phyloP scores from a whole-genome alignment of 2,797 vertebrate genomes.

The Tiaroga cobitis region DNA sequence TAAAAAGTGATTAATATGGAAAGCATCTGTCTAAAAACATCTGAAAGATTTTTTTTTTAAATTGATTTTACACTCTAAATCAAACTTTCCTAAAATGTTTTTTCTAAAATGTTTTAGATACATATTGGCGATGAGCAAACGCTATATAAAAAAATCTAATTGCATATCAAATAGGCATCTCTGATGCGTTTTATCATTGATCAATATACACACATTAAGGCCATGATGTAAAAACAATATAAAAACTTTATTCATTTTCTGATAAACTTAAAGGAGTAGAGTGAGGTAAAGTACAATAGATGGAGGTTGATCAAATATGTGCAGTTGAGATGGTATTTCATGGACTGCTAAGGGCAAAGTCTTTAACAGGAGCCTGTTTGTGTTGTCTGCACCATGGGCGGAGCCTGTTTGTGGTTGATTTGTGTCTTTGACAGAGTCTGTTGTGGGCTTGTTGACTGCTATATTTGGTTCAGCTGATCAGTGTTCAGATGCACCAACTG shows the following conservation, averaged over 20 bases:
- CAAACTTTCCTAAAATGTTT: too few species aligned
- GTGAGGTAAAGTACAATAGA: neutral
- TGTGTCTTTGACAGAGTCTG: neutral
- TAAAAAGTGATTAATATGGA: too few species aligned
- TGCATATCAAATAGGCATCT: neutral
- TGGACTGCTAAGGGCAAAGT: neutral
- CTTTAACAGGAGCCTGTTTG: neutral
- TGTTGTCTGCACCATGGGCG: neutral
- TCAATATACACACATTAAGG: neutral
- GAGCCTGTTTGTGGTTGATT: neutral
- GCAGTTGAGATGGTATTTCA: neutral
- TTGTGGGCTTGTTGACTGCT: neutral
- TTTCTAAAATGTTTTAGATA: too few species aligned
- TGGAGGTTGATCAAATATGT: neutral
- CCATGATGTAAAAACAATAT: conserved; percentile 20
- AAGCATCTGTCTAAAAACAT: too few species aligned
- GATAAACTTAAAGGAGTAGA: neutral
- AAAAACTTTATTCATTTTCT: conserved; percentile 13
- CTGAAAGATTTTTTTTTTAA: too few species aligned
- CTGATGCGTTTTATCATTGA: conserved; percentile 11
- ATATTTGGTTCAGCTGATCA: neutral
- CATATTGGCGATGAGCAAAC: neutral
- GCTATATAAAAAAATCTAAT: neutral
- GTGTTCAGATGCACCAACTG: neutral
- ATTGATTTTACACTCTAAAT: too few species aligned